Percentiles rank a stretch among this genome's conserved stretches.
Conservation (phyloP, 92 coral and sea anemone species). For the Phenganax marumi region DNA sequence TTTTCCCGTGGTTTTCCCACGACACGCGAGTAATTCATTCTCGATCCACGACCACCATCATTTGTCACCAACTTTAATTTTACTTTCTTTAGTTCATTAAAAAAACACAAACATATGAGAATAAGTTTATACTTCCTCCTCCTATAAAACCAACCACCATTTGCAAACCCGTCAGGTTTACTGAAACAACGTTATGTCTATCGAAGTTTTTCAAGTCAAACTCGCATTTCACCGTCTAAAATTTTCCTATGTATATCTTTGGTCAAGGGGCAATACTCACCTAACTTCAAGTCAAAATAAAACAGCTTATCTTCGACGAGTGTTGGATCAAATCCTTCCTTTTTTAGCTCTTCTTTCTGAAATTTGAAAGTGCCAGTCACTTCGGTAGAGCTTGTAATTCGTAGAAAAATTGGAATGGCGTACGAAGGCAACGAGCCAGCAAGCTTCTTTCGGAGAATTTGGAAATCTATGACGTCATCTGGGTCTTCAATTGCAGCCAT, state of each 20-base stretch:
- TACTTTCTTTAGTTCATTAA: too few species aligned
- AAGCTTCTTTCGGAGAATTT: slow-evolving; percentile 20
- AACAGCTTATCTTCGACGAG: slow-evolving; percentile 31
- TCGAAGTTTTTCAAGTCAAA: not conserved
- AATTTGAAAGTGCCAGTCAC: slow-evolving; percentile 46
- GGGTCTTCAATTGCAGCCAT: slow-evolving; percentile 57
- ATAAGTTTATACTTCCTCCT: too few species aligned
- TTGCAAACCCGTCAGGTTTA: too few species aligned
- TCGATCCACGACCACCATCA: too few species aligned
- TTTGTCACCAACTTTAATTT: too few species aligned
- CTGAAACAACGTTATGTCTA: not conserved
- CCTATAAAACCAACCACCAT: too few species aligned
- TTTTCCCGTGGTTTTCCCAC: too few species aligned
- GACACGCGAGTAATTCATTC: too few species aligned
- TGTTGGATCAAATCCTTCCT: slow-evolving; percentile 41
- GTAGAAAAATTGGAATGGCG: slow-evolving; percentile 46
- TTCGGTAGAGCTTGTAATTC: slow-evolving; percentile 25
- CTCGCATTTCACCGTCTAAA: slow-evolving; percentile 28
- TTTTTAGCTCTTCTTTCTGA: slow-evolving; percentile 29
- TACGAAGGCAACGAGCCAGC: slow-evolving; percentile 28
- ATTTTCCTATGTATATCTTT: slow-evolving; percentile 2
- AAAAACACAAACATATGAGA: too few species aligned
- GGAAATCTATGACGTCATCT: slow-evolving; percentile 25
- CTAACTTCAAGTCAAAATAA: slow-evolving; percentile 30
- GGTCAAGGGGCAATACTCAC: slow-evolving; percentile 28